Conservation (phyloP, 2,113 vertebrate species). For the Eclectus roratus region DNA sequence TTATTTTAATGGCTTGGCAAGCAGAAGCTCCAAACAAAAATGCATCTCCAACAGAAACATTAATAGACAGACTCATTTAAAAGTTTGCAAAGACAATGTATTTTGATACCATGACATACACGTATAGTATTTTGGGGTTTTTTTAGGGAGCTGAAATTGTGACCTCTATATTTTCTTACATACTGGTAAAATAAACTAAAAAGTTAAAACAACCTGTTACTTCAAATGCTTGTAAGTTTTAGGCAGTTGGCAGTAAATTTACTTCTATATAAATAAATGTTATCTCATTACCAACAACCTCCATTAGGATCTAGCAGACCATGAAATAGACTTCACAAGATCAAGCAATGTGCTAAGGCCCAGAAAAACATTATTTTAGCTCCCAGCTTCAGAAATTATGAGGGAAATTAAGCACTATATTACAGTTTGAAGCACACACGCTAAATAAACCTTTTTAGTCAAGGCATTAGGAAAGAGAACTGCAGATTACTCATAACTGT, state of each 20-base stretch:
- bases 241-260: conserved; percentile 68
- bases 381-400: conserved; percentile 71
- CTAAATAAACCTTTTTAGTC: conserved; percentile 67
- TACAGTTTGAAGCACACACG: conserved; percentile 62
- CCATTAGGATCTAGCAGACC: conserved; percentile 78
- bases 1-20: conserved; percentile 27
- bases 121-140: background rate
- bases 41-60: background rate
- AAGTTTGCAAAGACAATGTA: background rate
- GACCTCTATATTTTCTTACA: conserved; percentile 15
- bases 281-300: conserved; percentile 77
- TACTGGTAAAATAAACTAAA: background rate
- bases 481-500: conserved; percentile 40
- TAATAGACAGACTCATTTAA: background rate
- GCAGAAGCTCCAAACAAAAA: conserved; percentile 1
- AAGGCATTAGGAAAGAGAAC: conserved; percentile 59
- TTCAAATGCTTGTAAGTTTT: conserved; percentile 61
- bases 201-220: conserved; percentile 30
- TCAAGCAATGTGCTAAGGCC: conserved; percentile 70
- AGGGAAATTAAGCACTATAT: conserved; percentile 74
- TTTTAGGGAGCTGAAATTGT: background rate
- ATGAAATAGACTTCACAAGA: conserved; percentile 82
- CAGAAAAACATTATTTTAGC: conserved; percentile 72
- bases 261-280: conserved; percentile 80
- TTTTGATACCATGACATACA: background rate